Evolutionary conservation across 1,140 invertebrate genomes (phyloP), one percentile per base, ranked within the genome.

Genomic region (Eupeodes corollae): DNA sequence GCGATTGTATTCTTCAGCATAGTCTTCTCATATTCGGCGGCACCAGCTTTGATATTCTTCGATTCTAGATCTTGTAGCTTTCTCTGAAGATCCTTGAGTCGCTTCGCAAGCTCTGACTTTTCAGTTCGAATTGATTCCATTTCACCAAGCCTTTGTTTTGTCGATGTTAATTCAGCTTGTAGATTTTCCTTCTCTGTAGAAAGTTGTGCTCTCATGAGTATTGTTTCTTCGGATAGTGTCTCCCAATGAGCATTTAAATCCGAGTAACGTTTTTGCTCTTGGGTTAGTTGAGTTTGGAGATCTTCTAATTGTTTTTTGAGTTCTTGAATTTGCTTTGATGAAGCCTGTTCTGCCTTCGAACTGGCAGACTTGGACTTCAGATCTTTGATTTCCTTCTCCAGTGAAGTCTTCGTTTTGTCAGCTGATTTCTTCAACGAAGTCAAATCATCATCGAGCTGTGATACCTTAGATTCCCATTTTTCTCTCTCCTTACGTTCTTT

Each of bases 181-280:
- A 84, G 54, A 34, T 75, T 75, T 73, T 88, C 79, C 55, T 86
- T 88, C 63, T 90, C 84, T 33, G 79, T 80, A 6, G 84, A 82
- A 1, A 88, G 68, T 67, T 84, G 76, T 13, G 83, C 78, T 65
- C 88, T 89, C 42, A 80, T 81, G 0, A 84, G 75, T 1, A 87
- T 82, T 53, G 85, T 84, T 58, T 89, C 85, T 63, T 89, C 85
- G 58, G 83, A 80, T n/a, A 92, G 68, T 48, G 84, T 73, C 57
- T 88, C 86, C 66, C 89, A 87, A 63, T 86, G 88, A 3, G 74
- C 72, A 21, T 83, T 88, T 8, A 91, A 69, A 53, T 89, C 86
- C 50, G 87, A 81, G 63, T 84, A 85, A 52, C 86, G 81, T 49
- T 82, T 77, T 46, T 78, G 78, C 58, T 83, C 81, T 16, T 72